These are phyloP conservation scores for Trididemnum nubilum DNA, from an alignment of 23 tunicate species.

Conservation along the genomic window DNA sequence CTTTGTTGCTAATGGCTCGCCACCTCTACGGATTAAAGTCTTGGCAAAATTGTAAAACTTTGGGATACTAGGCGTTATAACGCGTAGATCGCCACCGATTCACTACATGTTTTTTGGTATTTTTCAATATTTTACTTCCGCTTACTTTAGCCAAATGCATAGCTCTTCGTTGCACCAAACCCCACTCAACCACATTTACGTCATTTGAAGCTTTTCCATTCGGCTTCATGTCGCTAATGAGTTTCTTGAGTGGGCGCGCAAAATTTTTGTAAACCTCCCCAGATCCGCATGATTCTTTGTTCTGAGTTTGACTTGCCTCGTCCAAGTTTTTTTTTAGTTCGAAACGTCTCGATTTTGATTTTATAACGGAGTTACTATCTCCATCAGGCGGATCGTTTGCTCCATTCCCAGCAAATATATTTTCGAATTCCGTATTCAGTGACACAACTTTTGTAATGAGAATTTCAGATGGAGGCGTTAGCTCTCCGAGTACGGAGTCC, in stretches of 20 bases:
- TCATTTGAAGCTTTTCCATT: not conserved
- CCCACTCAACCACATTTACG: conserved; percentile 21
- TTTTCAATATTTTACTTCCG: not conserved
- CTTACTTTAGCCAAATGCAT: conserved; percentile 37
- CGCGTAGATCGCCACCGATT: too few relatives aligned
- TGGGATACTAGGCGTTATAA: too few relatives aligned
- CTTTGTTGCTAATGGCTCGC: too few relatives aligned
- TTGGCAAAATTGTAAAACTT: too few relatives aligned
- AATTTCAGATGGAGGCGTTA: not conserved
- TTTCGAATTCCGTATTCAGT: not conserved
- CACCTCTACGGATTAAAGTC: too few relatives aligned
- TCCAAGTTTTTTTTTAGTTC: not conserved
- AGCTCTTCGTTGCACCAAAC: conserved; percentile 25
- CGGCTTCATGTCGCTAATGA: conserved; percentile 1
- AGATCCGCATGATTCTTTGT: not conserved
- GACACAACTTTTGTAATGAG: conserved; percentile 1
- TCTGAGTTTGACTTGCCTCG: not conserved
- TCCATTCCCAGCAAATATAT: not conserved
- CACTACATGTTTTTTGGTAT: too few relatives aligned
- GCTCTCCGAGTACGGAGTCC: not conserved
- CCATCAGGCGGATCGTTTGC: not conserved
- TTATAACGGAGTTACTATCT: not conserved
- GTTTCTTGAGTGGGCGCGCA: conserved; percentile 25
- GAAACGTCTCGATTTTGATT: not conserved
- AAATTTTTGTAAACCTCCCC: not conserved